phyloP scores from a whole-genome alignment of 1,140 invertebrate genomes.

The Drosophila ercepeae region DNA sequence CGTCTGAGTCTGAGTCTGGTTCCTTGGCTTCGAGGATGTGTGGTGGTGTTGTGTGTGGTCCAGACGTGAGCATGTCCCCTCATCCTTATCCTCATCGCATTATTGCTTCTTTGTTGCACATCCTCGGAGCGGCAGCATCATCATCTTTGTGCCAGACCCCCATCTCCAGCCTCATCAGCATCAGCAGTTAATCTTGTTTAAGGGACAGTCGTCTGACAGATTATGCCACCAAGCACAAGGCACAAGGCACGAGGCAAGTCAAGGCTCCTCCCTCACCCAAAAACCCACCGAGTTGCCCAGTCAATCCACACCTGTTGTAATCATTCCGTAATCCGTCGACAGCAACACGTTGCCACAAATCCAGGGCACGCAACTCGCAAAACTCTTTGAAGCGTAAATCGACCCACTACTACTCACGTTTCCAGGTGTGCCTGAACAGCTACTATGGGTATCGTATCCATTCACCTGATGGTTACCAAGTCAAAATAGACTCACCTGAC shows the following conservation, averaged over 20 bases:
- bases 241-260: conserved; percentile 10
- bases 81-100: conserved; percentile 62
- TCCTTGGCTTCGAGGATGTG: not conserved
- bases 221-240: conserved; percentile 30
- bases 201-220: conserved; percentile 49
- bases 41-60: conserved; percentile 1
- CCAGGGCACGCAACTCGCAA: conserved; percentile 19
- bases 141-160: not conserved
- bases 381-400: conserved; percentile 42
- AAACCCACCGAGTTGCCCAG: no score
- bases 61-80: conserved; percentile 13
- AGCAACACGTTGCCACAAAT: conserved; percentile 43
- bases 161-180: conserved; percentile 3
- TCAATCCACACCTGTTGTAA: conserved; percentile 56
- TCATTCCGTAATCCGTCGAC: conserved; percentile 36
- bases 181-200: conserved; percentile 72
- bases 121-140: not conserved
- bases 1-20: conserved; percentile 4
- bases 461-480: conserved; percentile 10
- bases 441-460: not conserved
- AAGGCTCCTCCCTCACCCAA: conserved; percentile 1
- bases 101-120: conserved; percentile 31
- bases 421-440: conserved; percentile 8
- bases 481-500: conserved; percentile 16
- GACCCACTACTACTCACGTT: conserved; percentile 16